phyloP scores from a whole-genome alignment of 2,113 vertebrate genomes.

The Corythornis madagascariensis region DNA sequence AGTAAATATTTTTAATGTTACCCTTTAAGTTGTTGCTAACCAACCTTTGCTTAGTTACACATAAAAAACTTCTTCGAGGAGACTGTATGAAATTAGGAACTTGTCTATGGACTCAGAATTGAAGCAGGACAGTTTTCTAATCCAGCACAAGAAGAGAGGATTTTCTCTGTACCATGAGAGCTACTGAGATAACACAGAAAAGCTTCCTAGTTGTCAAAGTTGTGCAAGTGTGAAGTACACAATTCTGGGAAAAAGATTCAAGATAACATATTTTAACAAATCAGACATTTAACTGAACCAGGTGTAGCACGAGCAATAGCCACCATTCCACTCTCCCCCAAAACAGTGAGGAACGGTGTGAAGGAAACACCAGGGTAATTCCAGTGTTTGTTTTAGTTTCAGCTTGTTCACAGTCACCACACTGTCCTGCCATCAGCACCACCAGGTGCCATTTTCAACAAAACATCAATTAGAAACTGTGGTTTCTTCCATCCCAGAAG shows the following conservation, averaged over 20 bases:
- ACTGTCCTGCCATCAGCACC: not conserved
- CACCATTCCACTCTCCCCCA: not conserved
- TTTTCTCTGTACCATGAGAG: not conserved
- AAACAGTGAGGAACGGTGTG: not conserved
- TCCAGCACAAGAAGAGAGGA: not conserved
- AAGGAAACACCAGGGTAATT: not conserved
- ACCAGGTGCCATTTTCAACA: not conserved
- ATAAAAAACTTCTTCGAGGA: not conserved
- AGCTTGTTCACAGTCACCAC: not conserved
- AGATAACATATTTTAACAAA: not conserved
- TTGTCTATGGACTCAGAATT: not conserved
- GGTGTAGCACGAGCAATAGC: not conserved
- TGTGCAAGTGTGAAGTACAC: not conserved
- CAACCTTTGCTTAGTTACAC: not conserved
- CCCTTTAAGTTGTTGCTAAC: not conserved
- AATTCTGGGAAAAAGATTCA: not conserved
- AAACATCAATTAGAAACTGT: not conserved
- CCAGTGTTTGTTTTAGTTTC: not conserved
- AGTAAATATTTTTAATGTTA: not conserved
- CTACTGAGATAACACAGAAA: not conserved
- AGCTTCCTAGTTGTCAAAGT: not conserved
- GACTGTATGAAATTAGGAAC: not conserved
- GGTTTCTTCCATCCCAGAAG: not conserved
- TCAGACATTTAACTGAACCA: not conserved
- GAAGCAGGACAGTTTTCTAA: not conserved